Percentiles rank a stretch among this genome's conserved stretches.
These are phyloP conservation scores for Archips xylosteana DNA, from an alignment of 2,888 invertebrate species.

Conservation along the genomic window DNA sequence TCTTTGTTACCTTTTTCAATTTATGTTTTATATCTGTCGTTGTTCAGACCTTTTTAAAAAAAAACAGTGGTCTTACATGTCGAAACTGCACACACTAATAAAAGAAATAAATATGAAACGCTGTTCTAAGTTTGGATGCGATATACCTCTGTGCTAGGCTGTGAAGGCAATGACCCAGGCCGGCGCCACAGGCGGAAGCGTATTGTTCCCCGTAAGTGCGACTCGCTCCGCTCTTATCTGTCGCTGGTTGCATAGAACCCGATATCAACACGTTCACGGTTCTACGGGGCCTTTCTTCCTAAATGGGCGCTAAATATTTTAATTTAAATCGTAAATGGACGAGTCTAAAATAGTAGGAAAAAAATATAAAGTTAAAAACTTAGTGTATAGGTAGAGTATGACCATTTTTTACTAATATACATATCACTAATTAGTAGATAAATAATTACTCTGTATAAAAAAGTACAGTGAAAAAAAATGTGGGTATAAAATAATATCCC, in stretches of 20 bases:
- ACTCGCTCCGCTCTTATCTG: constrained; percentile 4
- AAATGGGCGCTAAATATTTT: background rate
- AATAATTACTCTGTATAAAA: too few relatives aligned
- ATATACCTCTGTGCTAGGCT: background rate
- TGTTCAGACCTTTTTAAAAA: background rate
- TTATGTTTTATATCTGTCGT: background rate
- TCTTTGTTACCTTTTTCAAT: too few relatives aligned
- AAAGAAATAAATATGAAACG: background rate
- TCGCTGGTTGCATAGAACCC: constrained; percentile 50
- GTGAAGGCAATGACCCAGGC: constrained; percentile 44
- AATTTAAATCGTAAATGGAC: background rate
- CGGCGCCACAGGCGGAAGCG: constrained; percentile 69
- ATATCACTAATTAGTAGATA: too few relatives aligned
- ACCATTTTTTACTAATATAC: too few relatives aligned
- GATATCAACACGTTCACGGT: constrained; percentile 3
- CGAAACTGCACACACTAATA: background rate
- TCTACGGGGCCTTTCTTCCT: constrained; percentile 13
- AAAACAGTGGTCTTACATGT: background rate
- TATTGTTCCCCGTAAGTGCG: constrained; percentile 56
- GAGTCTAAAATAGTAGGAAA: background rate
- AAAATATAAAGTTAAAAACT: too few relatives aligned
- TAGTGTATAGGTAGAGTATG: too few relatives aligned
- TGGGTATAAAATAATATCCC: too few relatives aligned
- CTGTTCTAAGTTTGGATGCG: background rate
- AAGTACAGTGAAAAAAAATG: too few relatives aligned